Percentiles rank a stretch among this genome's conserved stretches.
These are phyloP conservation scores for Hypotaenidia philippensis DNA, from an alignment of 2,797 vertebrate genomes.

Conservation along the genomic window DNA sequence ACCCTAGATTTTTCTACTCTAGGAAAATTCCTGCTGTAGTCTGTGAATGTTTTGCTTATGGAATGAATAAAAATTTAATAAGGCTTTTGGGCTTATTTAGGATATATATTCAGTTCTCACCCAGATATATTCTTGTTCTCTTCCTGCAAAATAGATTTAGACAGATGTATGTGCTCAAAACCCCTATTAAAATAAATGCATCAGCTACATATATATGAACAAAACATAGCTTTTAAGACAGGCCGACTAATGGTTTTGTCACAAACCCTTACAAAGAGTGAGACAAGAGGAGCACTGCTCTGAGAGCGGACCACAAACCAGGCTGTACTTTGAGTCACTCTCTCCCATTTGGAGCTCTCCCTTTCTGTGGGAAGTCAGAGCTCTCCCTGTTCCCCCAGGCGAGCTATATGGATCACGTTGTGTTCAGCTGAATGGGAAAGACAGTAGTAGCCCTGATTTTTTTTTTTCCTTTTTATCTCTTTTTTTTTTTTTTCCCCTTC, in stretches of 20 bases:
- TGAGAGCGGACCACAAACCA: neutral
- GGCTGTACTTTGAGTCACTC: neutral
- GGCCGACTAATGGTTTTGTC: neutral
- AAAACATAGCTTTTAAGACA: neutral
- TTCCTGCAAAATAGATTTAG: conserved; percentile 24
- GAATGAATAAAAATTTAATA: conserved; percentile 42
- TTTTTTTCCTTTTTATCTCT: too few species aligned
- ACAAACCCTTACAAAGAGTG: neutral
- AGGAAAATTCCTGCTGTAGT: neutral
- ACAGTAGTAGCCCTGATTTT: neutral
- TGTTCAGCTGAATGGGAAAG: neutral
- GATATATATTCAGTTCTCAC: conserved; percentile 6
- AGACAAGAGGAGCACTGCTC: neutral
- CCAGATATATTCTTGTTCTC: neutral
- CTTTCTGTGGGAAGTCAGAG: neutral
- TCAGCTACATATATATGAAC: neutral
- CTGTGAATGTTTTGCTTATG: neutral
- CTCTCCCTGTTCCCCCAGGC: neutral
- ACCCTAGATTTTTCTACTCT: neutral
- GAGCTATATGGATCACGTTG: neutral
- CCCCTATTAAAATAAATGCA: neutral
- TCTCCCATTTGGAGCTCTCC: neutral
- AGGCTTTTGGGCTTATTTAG: conserved; percentile 23
- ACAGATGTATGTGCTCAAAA: neutral
- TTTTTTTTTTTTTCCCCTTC: neutral